Evolutionary conservation across 2,797 vertebrate genomes (phyloP), one percentile per base, ranked within the genome.

Genomic region (Amblyraja radiata): DNA sequence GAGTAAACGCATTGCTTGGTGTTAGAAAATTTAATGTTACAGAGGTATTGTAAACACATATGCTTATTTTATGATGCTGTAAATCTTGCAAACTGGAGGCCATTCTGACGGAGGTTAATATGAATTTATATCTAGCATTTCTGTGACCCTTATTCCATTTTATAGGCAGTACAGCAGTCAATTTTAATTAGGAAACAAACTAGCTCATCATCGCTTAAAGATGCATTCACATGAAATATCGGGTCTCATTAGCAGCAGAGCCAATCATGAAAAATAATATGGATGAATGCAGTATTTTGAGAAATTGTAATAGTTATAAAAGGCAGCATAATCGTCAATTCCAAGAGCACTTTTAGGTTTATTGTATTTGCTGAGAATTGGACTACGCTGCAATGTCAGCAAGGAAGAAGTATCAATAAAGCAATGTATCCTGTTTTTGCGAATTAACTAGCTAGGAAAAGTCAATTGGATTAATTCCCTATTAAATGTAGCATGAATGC

Each of bases 101-200:
- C 23, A 76, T 74, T 92, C 71, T 71, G 16, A 68, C 25, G 32
- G 90, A 58, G 71, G 90, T 92, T 92, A 92, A 92, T 76, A 73
- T 74, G 71, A 71, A 54, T 74, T 92, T 74, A 92, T 74, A 92
- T 46, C 71, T 39, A 92, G 90, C 71, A 73, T 92, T 76, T 92
- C 46, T 74, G 39, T 92, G 90, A 74, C 65, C 90, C 1, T 2
- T 5, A 74, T 92, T 92, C 90, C 71, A 92, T 92, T 92, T 92
- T 92, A 92, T 63, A 71, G 71, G 90, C 90, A 74, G 90, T 92
- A 76, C 68, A 92, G 90, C 68, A 92, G 90, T 76, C 90, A 92
- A 74, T 92, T 92, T 91, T 92, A 92, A 92, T 92, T 92, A 92
- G 90, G 71, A 92, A 92, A 92, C 90, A 92, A 92, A 92, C 90